phyloP scores from a whole-genome alignment of 2,113 vertebrate genomes.

The Cettia cetti region DNA sequence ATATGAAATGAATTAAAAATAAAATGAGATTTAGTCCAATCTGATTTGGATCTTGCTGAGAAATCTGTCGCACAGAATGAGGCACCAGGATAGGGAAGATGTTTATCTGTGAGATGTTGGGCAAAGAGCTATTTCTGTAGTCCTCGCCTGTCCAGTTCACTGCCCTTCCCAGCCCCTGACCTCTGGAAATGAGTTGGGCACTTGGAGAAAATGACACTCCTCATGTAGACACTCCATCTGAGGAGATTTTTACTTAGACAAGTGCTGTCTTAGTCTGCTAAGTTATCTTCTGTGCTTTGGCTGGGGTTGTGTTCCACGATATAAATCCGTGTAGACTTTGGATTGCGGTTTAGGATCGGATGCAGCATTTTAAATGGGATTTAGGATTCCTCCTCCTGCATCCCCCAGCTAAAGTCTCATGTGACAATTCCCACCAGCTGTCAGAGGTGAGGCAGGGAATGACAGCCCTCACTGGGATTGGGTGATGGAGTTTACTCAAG shows the following conservation, averaged over 20 bases:
- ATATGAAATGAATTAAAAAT: constrained; percentile 42
- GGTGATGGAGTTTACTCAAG: background rate
- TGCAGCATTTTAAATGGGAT: background rate
- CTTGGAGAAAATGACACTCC: background rate
- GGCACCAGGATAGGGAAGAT: background rate
- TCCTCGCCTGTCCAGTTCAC: background rate
- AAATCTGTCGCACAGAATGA: background rate
- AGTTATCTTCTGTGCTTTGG: background rate
- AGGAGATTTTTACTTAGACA: background rate
- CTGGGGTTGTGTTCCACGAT: background rate
- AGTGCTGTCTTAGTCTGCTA: background rate
- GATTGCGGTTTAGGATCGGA: background rate
- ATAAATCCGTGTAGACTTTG: background rate
- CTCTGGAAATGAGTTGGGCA: background rate
- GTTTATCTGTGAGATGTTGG: background rate
- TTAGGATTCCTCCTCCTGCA: background rate
- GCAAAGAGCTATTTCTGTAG: background rate
- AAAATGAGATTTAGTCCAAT: constrained; percentile 15
- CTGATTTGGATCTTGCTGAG: constrained; percentile 16
- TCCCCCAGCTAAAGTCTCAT: background rate
- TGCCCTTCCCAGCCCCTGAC: background rate
- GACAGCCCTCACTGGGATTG: background rate
- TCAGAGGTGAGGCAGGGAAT: background rate
- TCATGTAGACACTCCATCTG: background rate
- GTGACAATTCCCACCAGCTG: background rate